Evolutionary conservation across 2,888 invertebrate genomes (phyloP), one percentile per base, ranked within the genome.

Genomic region (Dynastes hyllus): DNA sequence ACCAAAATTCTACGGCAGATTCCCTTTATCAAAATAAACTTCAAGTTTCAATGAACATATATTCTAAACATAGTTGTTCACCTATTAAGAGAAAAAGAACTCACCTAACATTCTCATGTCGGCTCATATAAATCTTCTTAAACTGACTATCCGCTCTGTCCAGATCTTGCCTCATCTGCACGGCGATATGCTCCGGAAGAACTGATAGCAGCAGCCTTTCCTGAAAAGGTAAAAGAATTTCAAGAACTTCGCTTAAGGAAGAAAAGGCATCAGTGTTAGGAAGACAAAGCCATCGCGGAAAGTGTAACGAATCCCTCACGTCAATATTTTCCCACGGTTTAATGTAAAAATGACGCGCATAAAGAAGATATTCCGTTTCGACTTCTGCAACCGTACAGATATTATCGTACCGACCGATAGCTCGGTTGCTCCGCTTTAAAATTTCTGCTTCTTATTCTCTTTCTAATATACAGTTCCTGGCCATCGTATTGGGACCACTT

Each of bases 81-180:
- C 45, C 45, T 45, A 45, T 45, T 9, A 8, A 45, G 11, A 45
- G 8, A 45, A 11, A 45, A 45, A 9, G 45, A 40, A 82, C 91
- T 90, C 90, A 96, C 95, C 97, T 97, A 86, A 98, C 98, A 89
- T 98, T 97, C 89, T 98, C 98, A 88, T 98, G 97, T 27, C 98
- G 92, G 84, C 96, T 97, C 97, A 98, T 98, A 89, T 98, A 98
- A 87, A 98, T 98, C 90, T 98, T 98, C 90, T 98, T 97, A 89
- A 98, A 98, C 88, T 98, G 98, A 2, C 97, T 97, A 86, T 97
- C 96, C 80, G 95, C 94, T 37, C 95, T 94, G 37, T 97, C 98
- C 82, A 98, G 91, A 88, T 98, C 98, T 87, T 97, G 95, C 53
- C 98, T 92, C 97, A 98, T 98, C 90, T 97, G 97, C 76, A 98